These are phyloP conservation scores for Neocrepidodera transversa DNA, from an alignment of 2,888 invertebrate genomes.

Conservation along the genomic window DNA sequence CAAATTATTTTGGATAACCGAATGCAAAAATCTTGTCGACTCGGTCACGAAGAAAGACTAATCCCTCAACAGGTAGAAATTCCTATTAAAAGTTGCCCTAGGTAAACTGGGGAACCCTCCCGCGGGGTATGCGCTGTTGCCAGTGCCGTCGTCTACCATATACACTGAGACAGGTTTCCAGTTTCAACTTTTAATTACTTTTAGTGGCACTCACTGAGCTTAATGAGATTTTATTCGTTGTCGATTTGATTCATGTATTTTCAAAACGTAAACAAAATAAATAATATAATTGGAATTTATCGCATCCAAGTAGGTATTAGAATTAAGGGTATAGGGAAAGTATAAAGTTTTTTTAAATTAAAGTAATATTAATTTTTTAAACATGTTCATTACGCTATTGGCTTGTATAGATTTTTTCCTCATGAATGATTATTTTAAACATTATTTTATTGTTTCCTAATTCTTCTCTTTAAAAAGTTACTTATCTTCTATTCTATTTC, in stretches of 20 bases:
- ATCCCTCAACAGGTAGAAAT: constrained; percentile 42
- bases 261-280: neutral
- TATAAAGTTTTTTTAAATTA: no score
- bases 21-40: constrained; percentile 4
- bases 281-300: neutral
- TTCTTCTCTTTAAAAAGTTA: no score
- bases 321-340: no score
- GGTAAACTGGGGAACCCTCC: constrained; percentile 60
- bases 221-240: neutral
- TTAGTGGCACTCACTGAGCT: constrained; percentile 4
- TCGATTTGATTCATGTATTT: neutral
- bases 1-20: neutral
- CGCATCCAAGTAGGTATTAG: neutral
- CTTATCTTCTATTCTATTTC: no score
- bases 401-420: no score
- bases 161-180: constrained; percentile 38
- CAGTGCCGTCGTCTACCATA: constrained; percentile 50
- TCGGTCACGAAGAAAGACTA: constrained; percentile 49
- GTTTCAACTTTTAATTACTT: constrained; percentile 14
- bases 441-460: no score
- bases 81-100: constrained; percentile 52
- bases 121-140: constrained; percentile 53
- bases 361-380: no score
- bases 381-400: no score
- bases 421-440: no score